These are phyloP conservation scores for Hyalella azteca DNA, from an alignment of 2,888 invertebrate species.

Conservation along the genomic window DNA sequence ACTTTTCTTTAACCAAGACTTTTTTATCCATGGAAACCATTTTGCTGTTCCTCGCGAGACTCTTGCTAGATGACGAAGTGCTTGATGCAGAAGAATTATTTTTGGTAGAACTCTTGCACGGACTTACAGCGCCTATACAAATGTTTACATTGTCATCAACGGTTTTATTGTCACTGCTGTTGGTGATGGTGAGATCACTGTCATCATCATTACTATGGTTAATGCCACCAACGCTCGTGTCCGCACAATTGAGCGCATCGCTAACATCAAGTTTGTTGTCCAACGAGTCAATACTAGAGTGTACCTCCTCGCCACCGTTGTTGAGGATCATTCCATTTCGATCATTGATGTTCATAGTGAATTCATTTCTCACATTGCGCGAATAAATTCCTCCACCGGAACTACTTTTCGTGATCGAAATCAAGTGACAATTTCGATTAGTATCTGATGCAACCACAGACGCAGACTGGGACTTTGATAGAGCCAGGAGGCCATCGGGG, in stretches of 20 bases:
- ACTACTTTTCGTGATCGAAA: background rate
- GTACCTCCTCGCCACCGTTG: background rate
- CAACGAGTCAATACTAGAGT: background rate
- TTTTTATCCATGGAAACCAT: background rate
- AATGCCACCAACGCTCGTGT: background rate
- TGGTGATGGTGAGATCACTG: background rate
- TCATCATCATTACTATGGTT: background rate
- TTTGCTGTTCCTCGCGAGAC: background rate
- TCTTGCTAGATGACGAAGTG: background rate
- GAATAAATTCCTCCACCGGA: slow-evolving; percentile 9
- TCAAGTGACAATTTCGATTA: background rate
- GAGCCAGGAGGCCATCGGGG: background rate
- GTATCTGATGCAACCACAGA: slow-evolving; percentile 25
- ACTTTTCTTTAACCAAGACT: background rate
- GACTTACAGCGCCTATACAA: background rate
- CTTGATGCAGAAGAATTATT: background rate
- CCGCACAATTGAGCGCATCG: background rate
- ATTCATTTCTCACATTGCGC: background rate
- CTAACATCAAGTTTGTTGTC: background rate
- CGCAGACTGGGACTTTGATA: slow-evolving; percentile 35
- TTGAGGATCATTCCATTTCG: background rate
- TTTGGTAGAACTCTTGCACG: background rate
- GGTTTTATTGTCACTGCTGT: background rate
- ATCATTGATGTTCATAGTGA: background rate
- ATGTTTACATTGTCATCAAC: background rate